Percentiles rank a stretch among this genome's conserved stretches.
Evolutionary conservation across 2,797 vertebrate species (phyloP).

Genomic region (Fundulus diaphanus): DNA sequence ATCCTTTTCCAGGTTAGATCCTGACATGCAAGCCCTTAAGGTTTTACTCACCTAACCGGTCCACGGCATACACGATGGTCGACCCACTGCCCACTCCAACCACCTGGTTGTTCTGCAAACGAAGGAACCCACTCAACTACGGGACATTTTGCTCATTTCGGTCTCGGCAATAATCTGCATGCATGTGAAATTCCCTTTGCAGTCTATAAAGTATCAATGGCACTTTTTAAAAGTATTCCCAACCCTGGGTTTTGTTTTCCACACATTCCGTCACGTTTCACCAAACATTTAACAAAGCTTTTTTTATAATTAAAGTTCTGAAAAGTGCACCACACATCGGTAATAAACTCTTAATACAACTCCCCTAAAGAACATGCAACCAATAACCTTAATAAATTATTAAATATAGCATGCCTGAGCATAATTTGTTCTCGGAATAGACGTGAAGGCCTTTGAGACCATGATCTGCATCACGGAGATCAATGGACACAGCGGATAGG

Average conservation of each 20-base stretch:
- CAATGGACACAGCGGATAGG: too few species aligned
- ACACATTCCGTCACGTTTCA: not conserved
- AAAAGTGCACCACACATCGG: too few species aligned
- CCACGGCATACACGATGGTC: slow-evolving; percentile 95
- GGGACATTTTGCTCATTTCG: not conserved
- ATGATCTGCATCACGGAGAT: too few species aligned
- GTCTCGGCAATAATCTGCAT: not conserved
- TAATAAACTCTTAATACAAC: too few species aligned
- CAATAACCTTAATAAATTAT: too few species aligned
- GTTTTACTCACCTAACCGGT: slow-evolving; percentile 87
- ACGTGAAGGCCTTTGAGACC: too few species aligned
- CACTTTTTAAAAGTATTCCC: not conserved
- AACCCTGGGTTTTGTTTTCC: not conserved
- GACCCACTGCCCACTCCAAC: slow-evolving; percentile 97
- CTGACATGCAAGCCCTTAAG: not conserved
- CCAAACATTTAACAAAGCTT: too few species aligned
- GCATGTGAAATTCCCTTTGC: not conserved
- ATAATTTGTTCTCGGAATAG: too few species aligned
- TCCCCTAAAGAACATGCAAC: too few species aligned
- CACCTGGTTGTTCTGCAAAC: slow-evolving; percentile 91
- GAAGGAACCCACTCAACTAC: not conserved
- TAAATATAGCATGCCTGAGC: too few species aligned
- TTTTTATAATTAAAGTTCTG: too few species aligned
- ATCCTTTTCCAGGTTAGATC: not conserved
- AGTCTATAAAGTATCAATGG: not conserved